A percentile compares a stretch with the other conserved stretches of the same genome.
Evolutionary conservation across 2,888 invertebrate species (phyloP).

Genomic region (Andrena trimmerana): DNA sequence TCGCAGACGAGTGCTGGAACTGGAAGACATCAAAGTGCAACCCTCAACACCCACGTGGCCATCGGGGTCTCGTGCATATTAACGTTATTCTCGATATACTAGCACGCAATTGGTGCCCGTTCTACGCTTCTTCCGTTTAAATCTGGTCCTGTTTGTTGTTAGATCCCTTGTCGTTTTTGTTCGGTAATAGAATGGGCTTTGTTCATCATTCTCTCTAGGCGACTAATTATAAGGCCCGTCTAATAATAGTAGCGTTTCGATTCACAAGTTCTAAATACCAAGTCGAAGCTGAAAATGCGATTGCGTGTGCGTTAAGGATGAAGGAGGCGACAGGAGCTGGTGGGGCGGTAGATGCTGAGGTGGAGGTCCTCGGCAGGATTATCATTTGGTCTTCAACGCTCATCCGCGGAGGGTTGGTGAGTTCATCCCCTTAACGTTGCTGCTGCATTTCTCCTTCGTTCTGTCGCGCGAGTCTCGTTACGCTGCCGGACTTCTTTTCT

Average conservation of each 20-base stretch:
- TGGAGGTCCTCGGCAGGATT: conserved; percentile 64
- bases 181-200: not conserved
- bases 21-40: not conserved
- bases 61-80: not conserved
- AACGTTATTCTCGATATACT: not conserved
- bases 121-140: not conserved
- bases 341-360: conserved; percentile 68
- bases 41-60: not conserved
- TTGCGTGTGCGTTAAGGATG: conserved; percentile 66
- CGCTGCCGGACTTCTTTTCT: not conserved
- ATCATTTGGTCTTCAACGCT: conserved; percentile 72
- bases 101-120: not conserved
- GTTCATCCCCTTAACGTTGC: conserved; percentile 13
- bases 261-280: conserved; percentile 18
- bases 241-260: conserved; percentile 5
- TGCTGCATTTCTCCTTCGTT: not conserved
- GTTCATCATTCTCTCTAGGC: not conserved
- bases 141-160: not conserved
- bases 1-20: conserved; percentile 23
- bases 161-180: not conserved
- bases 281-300: conserved; percentile 51
- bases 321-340: conserved; percentile 50
- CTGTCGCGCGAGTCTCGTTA: not conserved
- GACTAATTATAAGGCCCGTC: not conserved
- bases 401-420: conserved; percentile 71